Evolutionary conservation across 2,797 vertebrate species (phyloP).

Genomic region (Lemur catta): DNA sequence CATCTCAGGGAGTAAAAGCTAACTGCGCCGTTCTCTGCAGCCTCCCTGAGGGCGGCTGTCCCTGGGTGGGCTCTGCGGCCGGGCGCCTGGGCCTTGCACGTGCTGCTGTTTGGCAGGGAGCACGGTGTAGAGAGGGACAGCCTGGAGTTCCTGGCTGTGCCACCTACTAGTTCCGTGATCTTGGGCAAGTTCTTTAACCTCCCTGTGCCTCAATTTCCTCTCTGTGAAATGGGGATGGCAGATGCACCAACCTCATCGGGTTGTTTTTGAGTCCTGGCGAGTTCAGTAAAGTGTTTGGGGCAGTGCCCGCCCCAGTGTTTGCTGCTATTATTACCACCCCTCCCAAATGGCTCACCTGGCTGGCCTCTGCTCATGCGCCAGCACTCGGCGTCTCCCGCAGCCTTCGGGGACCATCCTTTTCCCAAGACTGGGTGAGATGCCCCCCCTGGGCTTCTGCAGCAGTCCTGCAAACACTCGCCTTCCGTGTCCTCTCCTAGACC

Average conservation of each 20-base stretch:
- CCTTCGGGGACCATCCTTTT: not conserved
- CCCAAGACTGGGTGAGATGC: no score
- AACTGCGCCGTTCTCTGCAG: not conserved
- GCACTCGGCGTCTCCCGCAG: accelerated
- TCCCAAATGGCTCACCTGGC: not conserved
- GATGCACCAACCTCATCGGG: accelerated
- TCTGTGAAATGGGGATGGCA: not conserved
- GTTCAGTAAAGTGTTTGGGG: no score
- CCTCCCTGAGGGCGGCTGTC: accelerated
- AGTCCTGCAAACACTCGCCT: not conserved
- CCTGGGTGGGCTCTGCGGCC: accelerated
- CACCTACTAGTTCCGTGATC: not conserved
- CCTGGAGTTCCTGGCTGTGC: not conserved
- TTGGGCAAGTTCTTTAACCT: not conserved
- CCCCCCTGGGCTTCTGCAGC: not conserved
- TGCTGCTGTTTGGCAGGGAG: not conserved
- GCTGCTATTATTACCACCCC: accelerated
- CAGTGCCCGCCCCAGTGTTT: accelerated
- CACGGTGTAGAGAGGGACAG: accelerated
- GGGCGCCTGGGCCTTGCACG: accelerated
- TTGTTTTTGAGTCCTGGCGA: not conserved
- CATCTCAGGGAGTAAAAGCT: not conserved
- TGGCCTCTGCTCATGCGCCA: not conserved
- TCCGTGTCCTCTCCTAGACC: not conserved
- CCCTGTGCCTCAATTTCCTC: not conserved